Conservation (phyloP, 2,797 vertebrate genomes). For the Holocentrus rufus region DNA sequence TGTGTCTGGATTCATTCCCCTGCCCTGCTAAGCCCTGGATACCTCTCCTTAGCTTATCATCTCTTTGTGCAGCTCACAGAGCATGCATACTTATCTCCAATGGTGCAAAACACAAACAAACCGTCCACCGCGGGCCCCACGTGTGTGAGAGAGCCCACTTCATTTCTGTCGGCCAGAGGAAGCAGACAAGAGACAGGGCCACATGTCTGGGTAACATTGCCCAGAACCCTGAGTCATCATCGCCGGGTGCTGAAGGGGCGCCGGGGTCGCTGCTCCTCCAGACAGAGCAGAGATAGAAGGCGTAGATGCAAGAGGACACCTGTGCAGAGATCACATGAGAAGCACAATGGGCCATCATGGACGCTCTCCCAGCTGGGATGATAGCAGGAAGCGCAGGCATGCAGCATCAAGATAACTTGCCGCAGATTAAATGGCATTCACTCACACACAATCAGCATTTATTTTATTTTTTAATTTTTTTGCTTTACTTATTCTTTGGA, state of each 20-base stretch:
- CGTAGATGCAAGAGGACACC: constrained; percentile 51
- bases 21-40: constrained; percentile 15
- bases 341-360: constrained; percentile 23
- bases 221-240: constrained; percentile 49
- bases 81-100: constrained; percentile 71
- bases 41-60: constrained; percentile 62
- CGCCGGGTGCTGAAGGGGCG: constrained; percentile 10
- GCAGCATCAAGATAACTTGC: constrained; percentile 28
- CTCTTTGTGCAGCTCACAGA: constrained; percentile 59
- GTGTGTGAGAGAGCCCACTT: constrained; percentile 48
- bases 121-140: constrained; percentile 6
- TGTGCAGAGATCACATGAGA: constrained; percentile 34
- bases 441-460: constrained; percentile 25
- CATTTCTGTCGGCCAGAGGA: constrained; percentile 55
- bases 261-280: constrained; percentile 17
- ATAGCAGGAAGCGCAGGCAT: constrained; percentile 49
- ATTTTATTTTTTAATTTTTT: constrained; percentile 47
- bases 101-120: constrained; percentile 76
- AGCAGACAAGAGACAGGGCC: constrained; percentile 65
- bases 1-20: constrained; percentile 25
- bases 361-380: constrained; percentile 55
- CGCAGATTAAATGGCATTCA: constrained; percentile 14
- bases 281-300: constrained; percentile 41
- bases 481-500: constrained; percentile 24
- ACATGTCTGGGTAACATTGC: constrained; percentile 53